Evolutionary conservation across 2,888 invertebrate species (phyloP).

Genomic region (Hyles lineata): DNA sequence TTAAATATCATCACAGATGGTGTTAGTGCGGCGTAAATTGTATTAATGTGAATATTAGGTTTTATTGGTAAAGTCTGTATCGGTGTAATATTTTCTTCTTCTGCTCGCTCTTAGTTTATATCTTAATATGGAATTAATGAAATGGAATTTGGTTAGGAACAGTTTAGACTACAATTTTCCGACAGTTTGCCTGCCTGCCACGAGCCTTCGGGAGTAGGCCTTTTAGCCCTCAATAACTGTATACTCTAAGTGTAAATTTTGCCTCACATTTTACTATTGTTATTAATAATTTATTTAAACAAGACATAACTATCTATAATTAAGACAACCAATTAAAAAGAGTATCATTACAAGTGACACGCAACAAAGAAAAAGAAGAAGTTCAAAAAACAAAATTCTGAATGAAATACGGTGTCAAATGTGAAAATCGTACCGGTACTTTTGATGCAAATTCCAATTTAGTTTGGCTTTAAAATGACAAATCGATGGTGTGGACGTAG

Average conservation of each 20-base stretch:
- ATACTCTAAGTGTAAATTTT: too few relatives aligned
- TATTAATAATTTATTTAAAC: background rate
- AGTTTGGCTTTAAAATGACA: conserved; percentile 73
- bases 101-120: too few relatives aligned
- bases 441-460: conserved; percentile 47
- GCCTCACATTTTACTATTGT: background rate
- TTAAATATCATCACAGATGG: conserved; percentile 54
- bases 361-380: conserved; percentile 59
- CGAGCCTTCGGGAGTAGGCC: too few relatives aligned
- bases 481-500: conserved; percentile 66
- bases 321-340: background rate
- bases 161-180: too few relatives aligned
- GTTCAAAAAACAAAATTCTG: conserved; percentile 71
- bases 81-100: too few relatives aligned
- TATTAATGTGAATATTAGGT: background rate
- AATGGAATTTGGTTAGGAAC: background rate
- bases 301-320: background rate
- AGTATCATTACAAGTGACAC: conserved; percentile 35
- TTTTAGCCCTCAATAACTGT: too few relatives aligned
- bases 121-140: background rate
- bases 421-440: conserved; percentile 52
- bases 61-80: too few relatives aligned
- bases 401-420: conserved; percentile 62
- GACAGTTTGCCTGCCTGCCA: too few relatives aligned
- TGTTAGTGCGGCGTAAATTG: conserved; percentile 42